These are phyloP conservation scores for Rousettus leschenaultii DNA, from an alignment of 2,113 vertebrate genomes.

Conservation along the genomic window DNA sequence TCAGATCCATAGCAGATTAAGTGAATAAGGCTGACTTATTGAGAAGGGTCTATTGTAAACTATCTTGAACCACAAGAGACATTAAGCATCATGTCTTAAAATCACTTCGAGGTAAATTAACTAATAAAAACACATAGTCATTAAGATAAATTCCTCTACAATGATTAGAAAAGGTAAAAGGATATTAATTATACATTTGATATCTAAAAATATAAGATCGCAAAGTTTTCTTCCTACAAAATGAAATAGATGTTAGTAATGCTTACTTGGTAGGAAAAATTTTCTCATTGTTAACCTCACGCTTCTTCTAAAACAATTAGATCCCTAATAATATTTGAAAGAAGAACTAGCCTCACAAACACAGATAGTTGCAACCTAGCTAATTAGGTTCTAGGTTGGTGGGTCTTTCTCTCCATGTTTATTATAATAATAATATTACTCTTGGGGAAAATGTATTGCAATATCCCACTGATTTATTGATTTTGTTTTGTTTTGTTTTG, in stretches of 20 bases:
- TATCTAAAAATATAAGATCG: neutral
- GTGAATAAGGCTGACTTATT: neutral
- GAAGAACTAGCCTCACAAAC: neutral
- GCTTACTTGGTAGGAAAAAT: neutral
- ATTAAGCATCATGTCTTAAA: neutral
- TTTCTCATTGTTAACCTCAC: neutral
- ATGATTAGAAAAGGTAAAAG: neutral
- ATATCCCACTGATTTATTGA: neutral
- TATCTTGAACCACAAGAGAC: neutral
- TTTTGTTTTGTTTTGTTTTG: neutral
- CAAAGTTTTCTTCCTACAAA: neutral
- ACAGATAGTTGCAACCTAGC: neutral
- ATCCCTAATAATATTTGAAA: neutral
- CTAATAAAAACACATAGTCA: neutral
- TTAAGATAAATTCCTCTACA: neutral
- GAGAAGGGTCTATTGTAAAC: neutral
- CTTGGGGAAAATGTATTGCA: neutral
- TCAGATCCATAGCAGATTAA: neutral
- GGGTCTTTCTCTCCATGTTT: neutral
- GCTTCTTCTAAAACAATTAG: neutral
- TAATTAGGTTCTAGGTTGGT: neutral
- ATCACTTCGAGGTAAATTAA: neutral
- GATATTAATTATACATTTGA: neutral
- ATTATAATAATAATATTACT: neutral
- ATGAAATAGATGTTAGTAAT: neutral